Conservation (phyloP, 2,797 vertebrate genomes). For the Semotilus atromaculatus region DNA sequence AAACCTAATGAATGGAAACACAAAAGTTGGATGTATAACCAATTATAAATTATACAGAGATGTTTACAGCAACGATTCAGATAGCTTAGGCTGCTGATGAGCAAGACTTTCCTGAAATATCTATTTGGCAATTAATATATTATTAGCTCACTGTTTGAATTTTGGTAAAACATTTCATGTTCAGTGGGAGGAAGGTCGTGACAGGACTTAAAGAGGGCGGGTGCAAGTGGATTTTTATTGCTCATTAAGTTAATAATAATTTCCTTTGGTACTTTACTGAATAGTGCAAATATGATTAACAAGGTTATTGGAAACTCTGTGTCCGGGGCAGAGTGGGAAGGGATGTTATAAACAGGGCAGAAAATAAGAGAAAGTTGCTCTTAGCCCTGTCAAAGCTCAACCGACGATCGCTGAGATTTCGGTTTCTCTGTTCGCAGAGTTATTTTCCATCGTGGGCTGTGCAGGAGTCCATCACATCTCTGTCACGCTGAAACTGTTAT, state of each 20-base stretch:
- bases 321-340: conserved; percentile 11
- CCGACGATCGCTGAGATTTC: neutral
- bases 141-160: conserved; percentile 9
- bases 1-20: neutral
- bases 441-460: conserved; percentile 22
- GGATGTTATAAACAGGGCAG: neutral
- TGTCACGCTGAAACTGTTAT: conserved; percentile 16
- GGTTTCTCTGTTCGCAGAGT: neutral
- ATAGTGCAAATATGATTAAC: conserved; percentile 10
- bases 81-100: neutral
- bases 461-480: conserved; percentile 3
- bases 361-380: conserved; percentile 4
- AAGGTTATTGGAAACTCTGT: conserved; percentile 8
- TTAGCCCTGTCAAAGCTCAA: neutral
- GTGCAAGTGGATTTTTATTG: conserved; percentile 3
- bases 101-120: neutral
- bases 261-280: conserved; percentile 27
- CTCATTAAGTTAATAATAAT: neutral
- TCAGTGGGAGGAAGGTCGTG: neutral
- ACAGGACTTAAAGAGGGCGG: neutral
- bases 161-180: conserved; percentile 7
- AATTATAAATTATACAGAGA: conserved; percentile 1
- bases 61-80: neutral
- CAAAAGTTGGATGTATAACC: neutral
- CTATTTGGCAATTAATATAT: neutral